phyloP scores from a whole-genome alignment of 2,888 invertebrate species.

The Adineta ricciae region DNA sequence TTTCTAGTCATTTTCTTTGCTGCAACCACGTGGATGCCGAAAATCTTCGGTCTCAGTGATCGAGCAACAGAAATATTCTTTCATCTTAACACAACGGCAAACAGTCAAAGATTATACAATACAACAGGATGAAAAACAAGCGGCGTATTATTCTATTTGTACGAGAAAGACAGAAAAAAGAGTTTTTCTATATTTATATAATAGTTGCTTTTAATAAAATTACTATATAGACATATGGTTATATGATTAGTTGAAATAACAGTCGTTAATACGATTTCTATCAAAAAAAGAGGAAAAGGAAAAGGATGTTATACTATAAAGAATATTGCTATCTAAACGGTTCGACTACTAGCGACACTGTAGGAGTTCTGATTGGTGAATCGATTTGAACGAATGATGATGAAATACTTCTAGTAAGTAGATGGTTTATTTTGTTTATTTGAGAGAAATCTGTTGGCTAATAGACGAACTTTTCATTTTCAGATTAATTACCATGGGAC shows the following conservation, averaged over 20 bases:
- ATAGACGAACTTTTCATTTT: too few species aligned
- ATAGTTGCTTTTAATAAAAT: background rate
- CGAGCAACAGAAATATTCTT: background rate
- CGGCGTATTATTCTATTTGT: too few species aligned
- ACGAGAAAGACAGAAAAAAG: background rate
- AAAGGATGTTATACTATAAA: too few species aligned
- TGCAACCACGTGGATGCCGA: constrained; percentile 41
- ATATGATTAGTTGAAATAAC: background rate
- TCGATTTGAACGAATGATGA: too few species aligned
- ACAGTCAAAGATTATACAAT: background rate
- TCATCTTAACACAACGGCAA: background rate
- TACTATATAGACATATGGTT: background rate
- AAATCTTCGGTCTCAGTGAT: constrained; percentile 38
- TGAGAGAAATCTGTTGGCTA: too few species aligned
- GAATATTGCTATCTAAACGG: too few species aligned
- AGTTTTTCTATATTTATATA: background rate
- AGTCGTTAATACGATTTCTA: too few species aligned
- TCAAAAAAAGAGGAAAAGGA: too few species aligned
- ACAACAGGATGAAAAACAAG: background rate
- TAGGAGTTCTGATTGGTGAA: too few species aligned
- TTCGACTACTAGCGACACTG: too few species aligned
- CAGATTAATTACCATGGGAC: background rate
- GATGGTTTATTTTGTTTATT: too few species aligned
- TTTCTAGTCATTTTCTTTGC: constrained; percentile 38
- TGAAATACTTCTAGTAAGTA: too few species aligned